phyloP scores from a whole-genome alignment of 2,888 invertebrate genomes.

The Zaprionus bogoriensis region DNA sequence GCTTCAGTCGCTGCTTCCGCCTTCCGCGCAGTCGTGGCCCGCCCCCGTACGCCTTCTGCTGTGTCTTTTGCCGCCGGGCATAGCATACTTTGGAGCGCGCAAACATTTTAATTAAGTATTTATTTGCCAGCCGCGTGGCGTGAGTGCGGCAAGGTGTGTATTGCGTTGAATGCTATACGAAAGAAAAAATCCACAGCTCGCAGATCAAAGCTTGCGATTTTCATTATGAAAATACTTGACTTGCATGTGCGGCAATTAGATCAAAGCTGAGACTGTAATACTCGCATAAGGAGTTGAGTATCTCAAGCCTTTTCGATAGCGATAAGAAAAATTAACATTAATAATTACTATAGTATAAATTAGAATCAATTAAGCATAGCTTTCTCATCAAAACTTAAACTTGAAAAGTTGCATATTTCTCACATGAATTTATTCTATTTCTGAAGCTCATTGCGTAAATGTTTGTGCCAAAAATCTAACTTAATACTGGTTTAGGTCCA shows the following conservation, averaged over 20 bases:
- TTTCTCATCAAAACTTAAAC: too few relatives aligned
- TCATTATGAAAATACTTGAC: conserved; percentile 19
- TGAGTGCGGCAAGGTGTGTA: neutral
- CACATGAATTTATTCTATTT: too few relatives aligned
- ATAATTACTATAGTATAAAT: too few relatives aligned
- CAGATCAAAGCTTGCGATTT: conserved; percentile 24
- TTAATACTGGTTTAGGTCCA: too few relatives aligned
- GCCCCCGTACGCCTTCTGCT: neutral
- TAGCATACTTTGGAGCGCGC: conserved; percentile 55
- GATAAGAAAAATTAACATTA: too few relatives aligned
- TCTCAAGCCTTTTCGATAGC: neutral
- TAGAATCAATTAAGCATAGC: too few relatives aligned
- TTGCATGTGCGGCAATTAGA: neutral
- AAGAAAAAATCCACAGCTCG: neutral
- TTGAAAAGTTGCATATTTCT: too few relatives aligned
- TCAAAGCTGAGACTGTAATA: neutral
- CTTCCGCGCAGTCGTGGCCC: neutral
- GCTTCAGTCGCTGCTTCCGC: conserved; percentile 21
- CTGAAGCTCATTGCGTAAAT: too few relatives aligned
- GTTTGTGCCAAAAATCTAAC: too few relatives aligned
- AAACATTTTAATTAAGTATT: conserved; percentile 44
- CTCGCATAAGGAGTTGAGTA: neutral
- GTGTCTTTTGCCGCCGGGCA: conserved; percentile 17
- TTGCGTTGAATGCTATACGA: too few relatives aligned
- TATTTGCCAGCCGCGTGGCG: conserved; percentile 28